These are phyloP conservation scores for Lamellibrachia luymesi DNA, from an alignment of 1,140 invertebrate genomes.

Conservation along the genomic window DNA sequence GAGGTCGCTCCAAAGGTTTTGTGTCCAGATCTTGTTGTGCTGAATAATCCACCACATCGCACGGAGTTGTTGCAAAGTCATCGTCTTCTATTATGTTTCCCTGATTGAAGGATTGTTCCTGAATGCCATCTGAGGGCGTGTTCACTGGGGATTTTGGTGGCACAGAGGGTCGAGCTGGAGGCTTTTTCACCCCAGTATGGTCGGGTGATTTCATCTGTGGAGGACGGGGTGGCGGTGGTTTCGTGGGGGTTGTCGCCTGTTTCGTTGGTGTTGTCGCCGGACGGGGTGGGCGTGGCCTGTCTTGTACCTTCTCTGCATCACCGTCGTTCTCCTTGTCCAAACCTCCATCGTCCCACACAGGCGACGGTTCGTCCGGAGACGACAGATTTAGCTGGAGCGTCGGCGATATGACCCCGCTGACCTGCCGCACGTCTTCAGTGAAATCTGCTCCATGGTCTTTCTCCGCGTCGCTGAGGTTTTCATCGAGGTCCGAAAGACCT, in stretches of 20 bases:
- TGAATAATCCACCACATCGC: background rate
- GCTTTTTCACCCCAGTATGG: background rate
- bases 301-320: background rate
- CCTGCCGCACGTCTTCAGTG: background rate
- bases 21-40: constrained; percentile 61
- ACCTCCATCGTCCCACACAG: background rate
- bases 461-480: constrained; percentile 11
- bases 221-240: background rate
- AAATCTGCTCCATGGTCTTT: background rate
- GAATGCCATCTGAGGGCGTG: background rate
- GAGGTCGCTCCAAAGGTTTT: constrained; percentile 80
- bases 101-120: background rate
- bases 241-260: background rate
- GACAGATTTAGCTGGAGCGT: background rate
- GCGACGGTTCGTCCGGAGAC: background rate
- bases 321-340: background rate
- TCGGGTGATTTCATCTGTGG: background rate
- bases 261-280: background rate
- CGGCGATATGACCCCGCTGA: background rate
- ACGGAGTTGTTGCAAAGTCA: background rate
- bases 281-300: background rate
- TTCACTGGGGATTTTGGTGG: background rate
- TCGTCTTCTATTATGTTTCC: background rate
- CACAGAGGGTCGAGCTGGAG: background rate
- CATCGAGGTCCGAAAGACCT: constrained; percentile 71